Evolutionary conservation across 1,140 invertebrate species (phyloP), one percentile per base, ranked within the genome.

Genomic region (Armadillidium nasatum): DNA sequence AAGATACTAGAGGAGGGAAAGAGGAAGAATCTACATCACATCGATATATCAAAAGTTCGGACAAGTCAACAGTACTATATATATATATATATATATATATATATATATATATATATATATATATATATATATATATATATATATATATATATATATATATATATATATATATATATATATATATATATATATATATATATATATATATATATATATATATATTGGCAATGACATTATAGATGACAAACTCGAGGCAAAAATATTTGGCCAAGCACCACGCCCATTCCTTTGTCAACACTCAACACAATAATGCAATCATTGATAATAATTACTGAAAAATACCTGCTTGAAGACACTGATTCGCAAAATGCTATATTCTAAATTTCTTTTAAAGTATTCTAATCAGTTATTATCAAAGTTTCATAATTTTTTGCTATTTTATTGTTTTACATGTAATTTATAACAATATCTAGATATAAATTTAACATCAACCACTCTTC

Each of bases 41-140:
- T n/a, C 23, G n/a, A 15, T 68, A 72, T 66, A 4, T 33, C 44
- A 15, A 10, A 10, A 22, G 4, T 13, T 33, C 10, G 21, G 15
- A 15, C 9, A 50, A n/a, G n/a, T n/a, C n/a, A n/a, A n/a, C n/a
- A n/a, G n/a, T n/a, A n/a, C n/a, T 60, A 60, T 60, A 60, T 60
- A 60, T 60, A 60, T 60, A 60, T 60, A 60, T 60, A 60, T 60
- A 60, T 60, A 60, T 60, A 60, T 60, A 60, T 60, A 60, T 60
- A 60, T 60, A 60, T 15, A 60, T 2, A 60, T 3, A 15, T 19
- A 60, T 4, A 60, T 15, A 15, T 15, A 60, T 19, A 13, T 60
- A 60, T 60, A 60, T 60, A 60, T 60, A 60, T 60, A 60, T 60
- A 60, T 60, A 60, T 60, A 60, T 60, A 60, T 60, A 60, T 60